phyloP scores from a whole-genome alignment of 2,113 vertebrate genomes.

The Phycodurus eques region DNA sequence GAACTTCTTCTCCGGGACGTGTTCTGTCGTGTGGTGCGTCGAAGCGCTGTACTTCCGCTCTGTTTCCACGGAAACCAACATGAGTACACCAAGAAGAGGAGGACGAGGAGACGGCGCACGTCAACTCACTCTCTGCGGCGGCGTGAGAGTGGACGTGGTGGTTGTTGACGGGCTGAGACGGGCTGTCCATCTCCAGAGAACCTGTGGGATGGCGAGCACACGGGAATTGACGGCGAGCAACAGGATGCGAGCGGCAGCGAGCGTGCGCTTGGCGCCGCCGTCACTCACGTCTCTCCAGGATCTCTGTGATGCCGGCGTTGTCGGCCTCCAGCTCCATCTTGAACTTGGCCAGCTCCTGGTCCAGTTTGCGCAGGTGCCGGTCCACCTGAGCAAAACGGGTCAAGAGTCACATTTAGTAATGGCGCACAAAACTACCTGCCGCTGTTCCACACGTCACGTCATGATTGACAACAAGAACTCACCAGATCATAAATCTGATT shows the following conservation, averaged over 20 bases:
- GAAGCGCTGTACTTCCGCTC: constrained; percentile 94
- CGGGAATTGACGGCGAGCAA: background rate
- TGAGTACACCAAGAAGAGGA: background rate
- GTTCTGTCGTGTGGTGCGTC: constrained; percentile 89
- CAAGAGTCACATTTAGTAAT: background rate
- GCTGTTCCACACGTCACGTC: too few species aligned
- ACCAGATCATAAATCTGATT: constrained; percentile 99
- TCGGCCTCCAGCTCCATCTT: constrained; percentile 99
- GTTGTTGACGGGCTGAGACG: constrained; percentile 96
- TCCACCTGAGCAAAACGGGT: constrained; percentile 80
- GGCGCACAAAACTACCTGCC: background rate
- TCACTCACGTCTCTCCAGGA: constrained; percentile 91
- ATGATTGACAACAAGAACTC: constrained; percentile 59
- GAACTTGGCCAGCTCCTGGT: constrained; percentile 98
- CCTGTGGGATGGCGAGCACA: constrained; percentile 54
- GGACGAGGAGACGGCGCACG: accelerated
- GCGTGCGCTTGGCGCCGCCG: too few species aligned
- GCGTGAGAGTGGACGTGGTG: constrained; percentile 94
- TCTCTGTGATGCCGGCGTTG: constrained; percentile 98
- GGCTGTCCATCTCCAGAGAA: constrained; percentile 95
- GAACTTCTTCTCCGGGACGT: constrained; percentile 97
- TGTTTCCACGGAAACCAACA: constrained; percentile 44
- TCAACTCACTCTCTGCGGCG: constrained; percentile 85
- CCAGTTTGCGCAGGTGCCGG: constrained; percentile 93
- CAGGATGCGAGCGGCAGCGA: background rate